Evolutionary conservation across 2,113 vertebrate species (phyloP).

Genomic region (Seriola aureovittata): DNA sequence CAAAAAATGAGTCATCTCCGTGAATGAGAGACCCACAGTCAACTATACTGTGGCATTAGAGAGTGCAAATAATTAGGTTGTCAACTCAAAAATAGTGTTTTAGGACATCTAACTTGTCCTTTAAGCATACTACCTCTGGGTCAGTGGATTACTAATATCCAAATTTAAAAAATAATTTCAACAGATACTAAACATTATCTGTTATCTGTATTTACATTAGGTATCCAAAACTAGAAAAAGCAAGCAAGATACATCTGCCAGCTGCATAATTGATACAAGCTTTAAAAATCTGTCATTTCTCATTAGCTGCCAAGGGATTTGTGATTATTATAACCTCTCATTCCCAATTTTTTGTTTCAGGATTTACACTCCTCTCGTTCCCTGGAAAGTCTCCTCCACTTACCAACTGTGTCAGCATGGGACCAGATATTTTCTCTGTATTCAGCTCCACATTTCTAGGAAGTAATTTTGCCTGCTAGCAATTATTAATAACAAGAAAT

Average conservation of each 20-base stretch:
- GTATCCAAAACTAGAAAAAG: not conserved
- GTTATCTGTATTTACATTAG: not conserved
- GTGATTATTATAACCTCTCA: conserved; percentile 15
- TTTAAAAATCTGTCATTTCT: conserved; percentile 23
- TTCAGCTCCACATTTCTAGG: conserved; percentile 35
- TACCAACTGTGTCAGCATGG: conserved; percentile 38
- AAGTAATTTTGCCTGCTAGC: conserved; percentile 44
- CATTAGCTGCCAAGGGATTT: conserved; percentile 18
- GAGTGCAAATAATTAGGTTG: conserved; percentile 6
- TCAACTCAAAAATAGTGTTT: not conserved
- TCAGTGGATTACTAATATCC: not conserved
- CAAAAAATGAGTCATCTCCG: conserved; percentile 21
- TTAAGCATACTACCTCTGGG: not conserved
- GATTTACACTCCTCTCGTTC: conserved; percentile 11
- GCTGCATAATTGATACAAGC: conserved; percentile 15
- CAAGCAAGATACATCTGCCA: not conserved
- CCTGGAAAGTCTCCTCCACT: conserved; percentile 49
- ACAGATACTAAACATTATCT: conserved; percentile 13
- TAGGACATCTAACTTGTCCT: not conserved
- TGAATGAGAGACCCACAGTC: not conserved
- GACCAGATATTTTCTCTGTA: conserved; percentile 38
- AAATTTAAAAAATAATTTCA: not conserved
- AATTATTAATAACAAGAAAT: conserved; percentile 61
- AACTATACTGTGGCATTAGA: conserved; percentile 15
- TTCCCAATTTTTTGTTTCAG: conserved; percentile 7